Percentiles rank a stretch among this genome's conserved stretches.
Evolutionary conservation across 2,113 vertebrate species (phyloP).

Genomic region (Pachyramphus minor): DNA sequence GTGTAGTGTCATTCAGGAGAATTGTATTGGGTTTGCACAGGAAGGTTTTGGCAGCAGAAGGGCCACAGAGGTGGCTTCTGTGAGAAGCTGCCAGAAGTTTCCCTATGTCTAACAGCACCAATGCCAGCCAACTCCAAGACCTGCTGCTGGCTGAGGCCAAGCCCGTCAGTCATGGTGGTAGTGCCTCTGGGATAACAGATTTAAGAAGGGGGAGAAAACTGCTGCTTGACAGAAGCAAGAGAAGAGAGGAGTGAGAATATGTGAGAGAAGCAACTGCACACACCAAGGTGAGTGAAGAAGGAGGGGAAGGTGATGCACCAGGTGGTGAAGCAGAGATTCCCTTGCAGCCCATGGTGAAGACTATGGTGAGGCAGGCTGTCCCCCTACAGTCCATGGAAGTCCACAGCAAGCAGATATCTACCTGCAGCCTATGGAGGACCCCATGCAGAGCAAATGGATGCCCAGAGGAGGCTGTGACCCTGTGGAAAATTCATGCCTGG

Average conservation of each 20-base stretch:
- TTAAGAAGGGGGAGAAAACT: background rate
- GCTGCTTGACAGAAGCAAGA: background rate
- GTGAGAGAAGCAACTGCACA: background rate
- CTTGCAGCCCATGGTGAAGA: background rate
- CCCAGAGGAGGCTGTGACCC: background rate
- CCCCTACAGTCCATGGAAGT: background rate
- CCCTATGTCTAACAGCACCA: fast-evolving
- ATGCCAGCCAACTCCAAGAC: background rate
- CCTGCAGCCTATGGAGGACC: background rate
- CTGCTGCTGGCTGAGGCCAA: fast-evolving
- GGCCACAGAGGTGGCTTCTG: background rate
- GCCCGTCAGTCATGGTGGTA: fast-evolving
- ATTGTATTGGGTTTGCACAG: background rate
- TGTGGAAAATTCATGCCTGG: too few relatives aligned
- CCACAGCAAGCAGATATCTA: background rate
- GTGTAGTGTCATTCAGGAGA: background rate
- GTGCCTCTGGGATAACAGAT: background rate
- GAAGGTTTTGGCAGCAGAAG: background rate
- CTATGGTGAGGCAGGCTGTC: background rate
- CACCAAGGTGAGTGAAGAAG: background rate
- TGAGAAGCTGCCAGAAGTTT: background rate
- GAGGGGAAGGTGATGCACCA: background rate
- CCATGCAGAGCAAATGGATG: background rate
- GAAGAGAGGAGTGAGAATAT: background rate
- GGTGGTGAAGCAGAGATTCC: background rate